phyloP scores from a whole-genome alignment of 2,113 vertebrate species.

The Ramphastos sulfuratus region DNA sequence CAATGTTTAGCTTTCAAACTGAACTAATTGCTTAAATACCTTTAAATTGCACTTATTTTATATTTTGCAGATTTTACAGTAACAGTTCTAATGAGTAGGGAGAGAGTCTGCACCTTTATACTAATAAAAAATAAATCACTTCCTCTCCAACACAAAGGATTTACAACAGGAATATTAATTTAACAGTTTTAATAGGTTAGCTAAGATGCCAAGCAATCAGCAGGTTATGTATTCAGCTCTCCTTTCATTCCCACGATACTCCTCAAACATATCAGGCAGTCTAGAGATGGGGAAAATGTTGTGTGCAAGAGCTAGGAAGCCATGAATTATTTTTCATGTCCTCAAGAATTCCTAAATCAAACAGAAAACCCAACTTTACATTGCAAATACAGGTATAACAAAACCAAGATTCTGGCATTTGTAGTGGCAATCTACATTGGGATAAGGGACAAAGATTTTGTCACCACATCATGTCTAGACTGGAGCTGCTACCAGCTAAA shows the following conservation, averaged over 20 bases:
- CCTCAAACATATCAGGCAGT: neutral
- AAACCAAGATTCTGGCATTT: neutral
- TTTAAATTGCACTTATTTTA: neutral
- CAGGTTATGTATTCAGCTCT: neutral
- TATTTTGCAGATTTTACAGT: neutral
- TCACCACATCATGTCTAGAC: neutral
- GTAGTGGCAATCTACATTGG: neutral
- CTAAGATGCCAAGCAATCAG: neutral
- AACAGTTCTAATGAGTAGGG: rapidly evolving
- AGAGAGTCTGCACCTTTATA: neutral
- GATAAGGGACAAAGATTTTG: neutral
- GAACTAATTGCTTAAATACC: neutral
- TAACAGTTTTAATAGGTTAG: neutral
- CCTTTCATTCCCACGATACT: neutral
- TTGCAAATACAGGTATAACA: neutral
- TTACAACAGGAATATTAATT: neutral
- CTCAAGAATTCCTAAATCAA: neutral
- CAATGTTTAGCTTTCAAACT: neutral
- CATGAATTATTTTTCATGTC: neutral
- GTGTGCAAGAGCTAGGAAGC: neutral
- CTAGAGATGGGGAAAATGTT: neutral
- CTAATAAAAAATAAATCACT: neutral
- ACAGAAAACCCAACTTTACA: rapidly evolving
- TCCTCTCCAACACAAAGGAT: neutral
- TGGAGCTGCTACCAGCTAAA: neutral